These are phyloP conservation scores for Caenorhabditis tropicalis DNA, from an alignment of 1,140 invertebrate species.

Conservation along the genomic window DNA sequence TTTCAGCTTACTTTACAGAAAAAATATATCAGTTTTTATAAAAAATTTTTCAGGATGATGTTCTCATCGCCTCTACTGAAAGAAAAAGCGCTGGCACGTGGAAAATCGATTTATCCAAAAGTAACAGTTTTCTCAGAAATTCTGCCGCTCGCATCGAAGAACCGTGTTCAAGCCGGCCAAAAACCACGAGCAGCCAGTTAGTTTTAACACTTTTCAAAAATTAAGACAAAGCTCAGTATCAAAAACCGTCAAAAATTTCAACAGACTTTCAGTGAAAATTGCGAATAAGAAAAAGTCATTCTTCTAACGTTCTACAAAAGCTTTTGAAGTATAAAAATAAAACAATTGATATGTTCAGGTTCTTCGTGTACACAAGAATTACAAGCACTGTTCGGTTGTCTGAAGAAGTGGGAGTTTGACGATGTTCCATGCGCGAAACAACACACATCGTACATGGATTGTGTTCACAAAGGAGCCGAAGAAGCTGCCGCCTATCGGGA, in stretches of 20 bases:
- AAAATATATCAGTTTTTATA: background rate
- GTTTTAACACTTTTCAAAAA: conserved; percentile 26
- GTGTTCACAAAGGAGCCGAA: conserved; percentile 60
- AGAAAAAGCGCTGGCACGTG: conserved; percentile 52
- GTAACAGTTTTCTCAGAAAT: conserved; percentile 53
- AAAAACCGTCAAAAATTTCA: background rate
- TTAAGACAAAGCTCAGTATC: background rate
- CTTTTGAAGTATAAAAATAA: too few relatives aligned
- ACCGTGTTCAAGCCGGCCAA: conserved; percentile 19
- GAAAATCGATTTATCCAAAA: conserved; percentile 51
- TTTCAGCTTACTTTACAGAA: too few relatives aligned
- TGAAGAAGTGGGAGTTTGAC: conserved; percentile 70
- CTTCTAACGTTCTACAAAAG: too few relatives aligned
- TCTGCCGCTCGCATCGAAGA: conserved; percentile 53
- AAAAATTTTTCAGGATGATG: conserved; percentile 30
- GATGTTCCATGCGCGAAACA: conserved; percentile 65
- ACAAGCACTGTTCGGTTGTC: conserved; percentile 64
- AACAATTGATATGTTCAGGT: too few relatives aligned
- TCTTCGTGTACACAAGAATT: conserved; percentile 57
- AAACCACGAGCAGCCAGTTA: conserved; percentile 47
- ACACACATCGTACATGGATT: conserved; percentile 62
- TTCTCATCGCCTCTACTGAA: conserved; percentile 51
- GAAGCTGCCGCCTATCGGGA: conserved; percentile 60
- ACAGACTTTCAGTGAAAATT: background rate
- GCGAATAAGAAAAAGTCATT: too few relatives aligned